phyloP scores from a whole-genome alignment of 2,113 vertebrate genomes.

The Ahaetulla prasina region DNA sequence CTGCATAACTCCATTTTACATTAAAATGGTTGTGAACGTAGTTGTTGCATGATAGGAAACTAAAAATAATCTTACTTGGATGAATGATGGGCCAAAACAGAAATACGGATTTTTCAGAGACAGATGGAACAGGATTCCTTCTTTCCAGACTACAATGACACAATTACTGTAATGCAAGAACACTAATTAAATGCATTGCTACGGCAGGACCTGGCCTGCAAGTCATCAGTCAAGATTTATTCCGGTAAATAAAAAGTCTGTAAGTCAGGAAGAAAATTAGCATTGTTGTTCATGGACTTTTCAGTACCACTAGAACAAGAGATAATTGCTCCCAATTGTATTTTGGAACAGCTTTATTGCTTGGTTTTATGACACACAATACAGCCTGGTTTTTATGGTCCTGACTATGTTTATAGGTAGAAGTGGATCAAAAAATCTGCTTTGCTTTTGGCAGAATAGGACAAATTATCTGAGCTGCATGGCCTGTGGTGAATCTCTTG shows the following conservation, averaged over 20 bases:
- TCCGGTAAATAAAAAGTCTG: neutral
- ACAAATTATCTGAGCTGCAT: neutral
- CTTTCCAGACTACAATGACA: neutral
- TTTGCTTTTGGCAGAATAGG: neutral
- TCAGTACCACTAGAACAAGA: neutral
- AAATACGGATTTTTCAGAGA: neutral
- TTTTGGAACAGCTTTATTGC: neutral
- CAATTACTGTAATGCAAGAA: neutral
- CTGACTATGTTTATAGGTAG: neutral
- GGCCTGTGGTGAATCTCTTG: neutral
- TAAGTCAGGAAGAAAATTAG: neutral
- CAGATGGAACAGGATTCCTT: neutral
- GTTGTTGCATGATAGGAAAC: neutral
- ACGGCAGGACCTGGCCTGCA: neutral
- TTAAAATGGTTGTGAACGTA: neutral
- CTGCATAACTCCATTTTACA: neutral
- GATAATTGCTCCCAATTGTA: neutral
- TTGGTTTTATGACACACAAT: neutral
- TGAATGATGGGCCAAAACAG: neutral
- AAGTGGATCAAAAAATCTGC: neutral
- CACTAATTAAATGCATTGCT: neutral
- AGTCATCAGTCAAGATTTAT: neutral
- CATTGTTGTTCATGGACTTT: neutral
- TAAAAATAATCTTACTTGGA: neutral
- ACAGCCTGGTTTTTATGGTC: neutral